Evolutionary conservation across 2,113 vertebrate species (phyloP).

Genomic region (Gnathonemus longibarbis): DNA sequence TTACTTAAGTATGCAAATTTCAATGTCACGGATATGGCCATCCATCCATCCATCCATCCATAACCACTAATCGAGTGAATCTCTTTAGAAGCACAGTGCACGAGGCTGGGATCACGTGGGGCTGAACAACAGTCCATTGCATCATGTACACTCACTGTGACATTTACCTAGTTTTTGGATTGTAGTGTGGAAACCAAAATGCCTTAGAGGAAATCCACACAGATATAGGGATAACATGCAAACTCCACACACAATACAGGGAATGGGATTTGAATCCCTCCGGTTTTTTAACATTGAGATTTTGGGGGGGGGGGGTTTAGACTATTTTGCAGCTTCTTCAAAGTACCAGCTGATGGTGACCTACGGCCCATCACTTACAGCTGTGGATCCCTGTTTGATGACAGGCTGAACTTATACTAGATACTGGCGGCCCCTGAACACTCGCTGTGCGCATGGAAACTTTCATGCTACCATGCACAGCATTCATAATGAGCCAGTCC

Average conservation of each 20-base stretch:
- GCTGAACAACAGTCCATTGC: neutral
- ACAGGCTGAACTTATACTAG: neutral
- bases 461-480: neutral
- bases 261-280: neutral
- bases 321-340: neutral
- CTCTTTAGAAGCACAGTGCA: neutral
- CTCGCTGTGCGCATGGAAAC: neutral
- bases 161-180: neutral
- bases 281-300: neutral
- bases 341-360: neutral
- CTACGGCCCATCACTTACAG: neutral
- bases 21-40: neutral
- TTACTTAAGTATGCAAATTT: neutral
- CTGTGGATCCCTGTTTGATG: neutral
- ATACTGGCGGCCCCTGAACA: neutral
- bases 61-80: neutral
- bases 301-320: neutral
- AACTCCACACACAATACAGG: neutral
- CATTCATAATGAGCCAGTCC: neutral
- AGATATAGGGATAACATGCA: neutral
- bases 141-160: neutral
- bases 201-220: neutral
- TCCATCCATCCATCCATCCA: neutral
- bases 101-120: neutral
- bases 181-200: neutral